A percentile compares a stretch with the other conserved stretches of the same genome.
phyloP scores from a whole-genome alignment of 1,140 invertebrate species.

The Pygmarrhopalites habei region DNA sequence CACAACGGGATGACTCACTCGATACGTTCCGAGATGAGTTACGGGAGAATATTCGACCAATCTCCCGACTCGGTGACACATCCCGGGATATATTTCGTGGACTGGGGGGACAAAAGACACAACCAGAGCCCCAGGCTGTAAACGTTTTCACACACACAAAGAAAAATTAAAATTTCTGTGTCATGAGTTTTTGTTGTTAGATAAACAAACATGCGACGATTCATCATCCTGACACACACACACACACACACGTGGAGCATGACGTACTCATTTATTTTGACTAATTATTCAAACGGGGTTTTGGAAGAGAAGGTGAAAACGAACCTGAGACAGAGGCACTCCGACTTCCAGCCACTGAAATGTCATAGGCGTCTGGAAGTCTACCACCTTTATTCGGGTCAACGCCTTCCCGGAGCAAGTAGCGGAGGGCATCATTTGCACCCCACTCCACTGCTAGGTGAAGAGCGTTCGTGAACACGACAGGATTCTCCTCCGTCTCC shows the following conservation, averaged over 20 bases:
- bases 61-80: constrained; percentile 38
- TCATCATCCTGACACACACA: too few relatives aligned
- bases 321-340: constrained; percentile 32
- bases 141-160: too few relatives aligned
- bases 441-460: constrained; percentile 53
- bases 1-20: constrained; percentile 39
- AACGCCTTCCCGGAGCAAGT: constrained; percentile 51
- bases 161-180: too few relatives aligned
- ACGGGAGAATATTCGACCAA: constrained; percentile 37
- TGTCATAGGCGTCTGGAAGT: constrained; percentile 35
- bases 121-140: constrained; percentile 39
- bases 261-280: too few relatives aligned
- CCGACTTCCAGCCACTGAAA: constrained; percentile 33
- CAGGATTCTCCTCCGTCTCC: constrained; percentile 41
- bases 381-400: constrained; percentile 51
- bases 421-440: constrained; percentile 51
- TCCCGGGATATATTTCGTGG: constrained; percentile 36
- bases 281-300: too few relatives aligned
- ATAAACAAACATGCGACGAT: too few relatives aligned
- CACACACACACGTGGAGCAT: too few relatives aligned
- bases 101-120: constrained; percentile 38
- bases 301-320: too few relatives aligned
- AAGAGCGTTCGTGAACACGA: constrained; percentile 52
- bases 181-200: too few relatives aligned
- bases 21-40: constrained; percentile 39